Evolutionary conservation across 2,113 vertebrate genomes (phyloP).

Genomic region (Formicarius rufipectus): DNA sequence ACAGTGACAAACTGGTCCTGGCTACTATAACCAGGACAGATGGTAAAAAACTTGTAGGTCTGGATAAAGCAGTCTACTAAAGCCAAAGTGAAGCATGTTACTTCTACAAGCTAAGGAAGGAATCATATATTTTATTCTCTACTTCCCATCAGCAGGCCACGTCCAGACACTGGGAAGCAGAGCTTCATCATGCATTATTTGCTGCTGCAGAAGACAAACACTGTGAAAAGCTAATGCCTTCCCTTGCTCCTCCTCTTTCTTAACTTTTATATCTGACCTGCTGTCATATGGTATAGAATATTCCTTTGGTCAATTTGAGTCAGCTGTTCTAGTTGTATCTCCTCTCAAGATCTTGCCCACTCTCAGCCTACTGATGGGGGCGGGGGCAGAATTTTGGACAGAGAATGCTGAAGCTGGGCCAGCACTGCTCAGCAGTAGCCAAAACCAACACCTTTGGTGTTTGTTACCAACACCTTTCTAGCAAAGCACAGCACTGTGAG

Average conservation of each 20-base stretch:
- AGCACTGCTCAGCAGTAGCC: not conserved
- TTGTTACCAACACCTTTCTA: not conserved
- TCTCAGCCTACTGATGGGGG: not conserved
- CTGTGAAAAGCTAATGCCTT: not conserved
- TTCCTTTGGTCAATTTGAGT: not conserved
- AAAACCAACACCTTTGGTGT: no score
- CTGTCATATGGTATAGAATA: not conserved
- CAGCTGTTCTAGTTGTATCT: not conserved
- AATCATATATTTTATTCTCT: not conserved
- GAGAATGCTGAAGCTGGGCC: rapidly evolving
- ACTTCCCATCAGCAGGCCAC: not conserved
- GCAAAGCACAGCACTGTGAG: not conserved
- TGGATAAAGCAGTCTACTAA: not conserved
- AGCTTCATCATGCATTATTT: not conserved
- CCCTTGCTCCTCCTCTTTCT: not conserved
- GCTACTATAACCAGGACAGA: no score
- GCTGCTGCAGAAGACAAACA: not conserved
- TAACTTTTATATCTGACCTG: not conserved
- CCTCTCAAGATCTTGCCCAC: not conserved
- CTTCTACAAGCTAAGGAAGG: not conserved
- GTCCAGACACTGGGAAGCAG: not conserved
- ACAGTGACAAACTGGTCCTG: no score
- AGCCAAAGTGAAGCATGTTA: not conserved
- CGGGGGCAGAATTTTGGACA: not conserved
- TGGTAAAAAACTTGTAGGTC: not conserved